These are phyloP conservation scores for Stictocephala bisonia DNA, from an alignment of 2,888 invertebrate species.

Conservation along the genomic window DNA sequence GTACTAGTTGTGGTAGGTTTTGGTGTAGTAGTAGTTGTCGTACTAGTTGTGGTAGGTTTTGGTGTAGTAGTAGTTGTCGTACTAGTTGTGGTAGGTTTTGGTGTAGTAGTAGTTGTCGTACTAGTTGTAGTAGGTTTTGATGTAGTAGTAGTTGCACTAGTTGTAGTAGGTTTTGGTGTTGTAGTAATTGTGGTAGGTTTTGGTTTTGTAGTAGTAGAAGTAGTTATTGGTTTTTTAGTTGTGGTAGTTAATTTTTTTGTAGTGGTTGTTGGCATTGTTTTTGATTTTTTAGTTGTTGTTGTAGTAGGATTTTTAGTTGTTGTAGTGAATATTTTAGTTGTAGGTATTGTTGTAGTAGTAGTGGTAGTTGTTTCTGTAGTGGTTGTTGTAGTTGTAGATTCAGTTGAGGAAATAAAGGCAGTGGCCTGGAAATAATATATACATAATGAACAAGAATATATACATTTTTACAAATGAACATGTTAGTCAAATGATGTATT, in stretches of 20 bases:
- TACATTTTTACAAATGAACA: too few relatives aligned
- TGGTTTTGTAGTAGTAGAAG: background rate
- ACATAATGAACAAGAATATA: background rate
- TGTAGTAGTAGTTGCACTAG: background rate
- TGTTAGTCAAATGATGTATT: too few relatives aligned
- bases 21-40: background rate
- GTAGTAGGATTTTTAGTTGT: slow-evolving; percentile 7
- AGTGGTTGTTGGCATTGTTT: background rate
- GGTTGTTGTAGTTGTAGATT: slow-evolving; percentile 28
- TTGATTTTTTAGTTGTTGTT: slow-evolving; percentile 10
- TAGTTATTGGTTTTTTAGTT: background rate
- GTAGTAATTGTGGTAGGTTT: background rate
- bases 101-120: background rate
- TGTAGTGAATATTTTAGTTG: slow-evolving; percentile 12
- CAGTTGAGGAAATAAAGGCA: slow-evolving; percentile 41
- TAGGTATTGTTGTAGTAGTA: slow-evolving; percentile 29
- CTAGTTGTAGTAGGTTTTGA: background rate
- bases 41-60: background rate
- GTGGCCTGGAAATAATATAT: slow-evolving; percentile 32
- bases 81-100: slow-evolving; percentile 3
- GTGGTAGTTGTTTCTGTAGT: slow-evolving; percentile 47
- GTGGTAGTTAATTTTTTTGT: background rate
- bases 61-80: background rate
- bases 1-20: background rate
- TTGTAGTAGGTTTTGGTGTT: background rate